Base-by-base conservation (phyloP, 2,888 invertebrate genomes). In the Hypena proboscidalis region DNA sequence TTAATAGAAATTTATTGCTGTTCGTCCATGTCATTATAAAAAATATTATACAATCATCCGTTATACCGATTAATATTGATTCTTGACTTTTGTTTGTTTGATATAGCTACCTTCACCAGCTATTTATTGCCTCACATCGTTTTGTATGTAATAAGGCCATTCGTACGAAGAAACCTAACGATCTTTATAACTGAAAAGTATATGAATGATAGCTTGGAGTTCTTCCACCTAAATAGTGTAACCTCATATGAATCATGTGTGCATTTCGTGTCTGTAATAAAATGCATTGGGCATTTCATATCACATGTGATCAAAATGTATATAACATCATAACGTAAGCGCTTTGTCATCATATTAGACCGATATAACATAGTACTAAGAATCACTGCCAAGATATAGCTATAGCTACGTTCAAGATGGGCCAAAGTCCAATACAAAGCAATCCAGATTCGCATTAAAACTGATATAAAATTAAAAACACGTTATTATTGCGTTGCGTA, bases 381-480 rank as follows among this genome's bases (percentile, higher is more conserved):
- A 26, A 17, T 5, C 58, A 49, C 60, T 75, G 73, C 76, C 73
- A 77, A 76, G 44, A 63, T 56, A 46, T 64, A 62, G 44, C 31
- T n/a, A 11, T 4, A 21, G 15, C 17, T 10, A 30, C 13, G 11
- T 10, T 14, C 3, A 4, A 22, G 53, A 29, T 46, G 43, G 56
- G 44, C 54, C 64, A 59, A 70, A 75, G 67, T 72, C 69, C 53
- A 59, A 52, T 65, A 46, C 41, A 46, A 61, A 62, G 55, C 47
- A 36, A 49, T 54, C 42, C 54, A 58, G 58, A 66, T 57, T 49
- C 57, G 43, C 45, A 65, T 42, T 48, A 66, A 71, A 66, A 52
- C 45, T 52, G 45, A 27, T 44, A 57, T 64, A 49, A 44, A 51
- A 58, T 68, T n/a, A 53, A 44, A 59, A 63, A 58, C 51, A 9